These are phyloP conservation scores for Hirtodrosophila cameraria DNA, from an alignment of 2,888 invertebrate species.

Conservation along the genomic window DNA sequence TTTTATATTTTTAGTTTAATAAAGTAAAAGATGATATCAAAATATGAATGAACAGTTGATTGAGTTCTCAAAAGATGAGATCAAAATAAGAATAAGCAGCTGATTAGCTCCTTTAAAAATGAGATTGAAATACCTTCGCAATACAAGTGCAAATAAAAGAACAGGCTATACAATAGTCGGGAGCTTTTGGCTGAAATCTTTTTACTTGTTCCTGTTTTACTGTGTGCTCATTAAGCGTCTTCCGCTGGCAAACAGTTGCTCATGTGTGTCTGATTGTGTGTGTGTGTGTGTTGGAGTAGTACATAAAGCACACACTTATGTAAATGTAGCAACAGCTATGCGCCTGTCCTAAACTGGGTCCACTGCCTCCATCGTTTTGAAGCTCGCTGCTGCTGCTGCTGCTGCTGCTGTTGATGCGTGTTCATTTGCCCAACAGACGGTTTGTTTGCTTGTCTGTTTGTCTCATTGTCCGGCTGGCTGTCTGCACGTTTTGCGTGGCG, in stretches of 20 bases:
- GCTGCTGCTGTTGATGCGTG: conserved; percentile 53
- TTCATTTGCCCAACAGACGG: conserved; percentile 61
- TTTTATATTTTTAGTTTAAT: too few relatives aligned
- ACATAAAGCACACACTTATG: conserved; percentile 73
- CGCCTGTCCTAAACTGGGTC: conserved; percentile 24
- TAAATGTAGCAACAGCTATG: conserved; percentile 58
- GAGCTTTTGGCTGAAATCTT: background rate
- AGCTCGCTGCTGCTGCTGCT: conserved; percentile 4
- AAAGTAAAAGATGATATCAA: too few relatives aligned
- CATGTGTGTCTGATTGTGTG: conserved; percentile 23
- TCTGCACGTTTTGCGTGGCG: conserved; percentile 75
- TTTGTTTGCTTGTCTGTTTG: conserved; percentile 38
- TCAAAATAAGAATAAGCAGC: too few relatives aligned
- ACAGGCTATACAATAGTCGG: too few relatives aligned
- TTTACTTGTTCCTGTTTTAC: conserved; percentile 11
- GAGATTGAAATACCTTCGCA: too few relatives aligned
- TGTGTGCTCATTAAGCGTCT: conserved; percentile 71
- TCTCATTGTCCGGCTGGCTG: conserved; percentile 34
- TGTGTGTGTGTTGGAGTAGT: conserved; percentile 30
- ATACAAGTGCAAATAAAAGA: too few relatives aligned
- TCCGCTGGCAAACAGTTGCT: conserved; percentile 61
- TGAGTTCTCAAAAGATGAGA: too few relatives aligned
- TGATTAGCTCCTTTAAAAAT: too few relatives aligned
- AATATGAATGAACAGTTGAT: too few relatives aligned
- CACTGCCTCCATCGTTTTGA: conserved; percentile 5